These are phyloP conservation scores for Patella depressa DNA, from an alignment of 2,888 invertebrate species.

Conservation along the genomic window DNA sequence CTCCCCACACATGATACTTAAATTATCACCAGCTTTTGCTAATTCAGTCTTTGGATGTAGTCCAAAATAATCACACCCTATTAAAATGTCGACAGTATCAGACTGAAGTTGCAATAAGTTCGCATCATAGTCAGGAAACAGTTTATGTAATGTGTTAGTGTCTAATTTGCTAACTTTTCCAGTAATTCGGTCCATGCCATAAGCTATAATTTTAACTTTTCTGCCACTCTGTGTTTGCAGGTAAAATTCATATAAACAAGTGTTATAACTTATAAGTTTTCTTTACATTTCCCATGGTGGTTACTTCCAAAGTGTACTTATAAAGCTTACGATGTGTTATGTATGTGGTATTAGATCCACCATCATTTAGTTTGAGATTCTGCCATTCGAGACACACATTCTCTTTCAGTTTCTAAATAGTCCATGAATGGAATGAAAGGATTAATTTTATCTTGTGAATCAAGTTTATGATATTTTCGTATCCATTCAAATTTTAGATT, in stretches of 20 bases:
- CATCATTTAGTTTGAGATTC: too few species aligned
- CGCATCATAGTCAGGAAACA: background rate
- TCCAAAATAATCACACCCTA: constrained; percentile 20
- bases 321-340: too few species aligned
- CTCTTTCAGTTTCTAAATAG: too few species aligned
- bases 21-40: constrained; percentile 10
- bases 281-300: constrained; percentile 18
- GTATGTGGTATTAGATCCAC: constrained; percentile 17
- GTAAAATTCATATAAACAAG: background rate
- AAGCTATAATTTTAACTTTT: constrained; percentile 8
- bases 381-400: too few species aligned
- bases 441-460: too few species aligned
- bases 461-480: too few species aligned
- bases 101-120: background rate
- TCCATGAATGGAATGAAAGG: too few species aligned
- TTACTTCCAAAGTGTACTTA: constrained; percentile 4
- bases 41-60: constrained; percentile 13
- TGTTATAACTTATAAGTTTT: constrained; percentile 16
- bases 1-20: constrained; percentile 16
- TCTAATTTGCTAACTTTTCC: constrained; percentile 1
- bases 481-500: too few species aligned
- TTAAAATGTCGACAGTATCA: constrained; percentile 8
- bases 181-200: constrained; percentile 11
- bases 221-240: constrained; percentile 14
- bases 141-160: background rate